Evolutionary conservation across 2,797 vertebrate species (phyloP).

Genomic region (Leuciscus waleckii): DNA sequence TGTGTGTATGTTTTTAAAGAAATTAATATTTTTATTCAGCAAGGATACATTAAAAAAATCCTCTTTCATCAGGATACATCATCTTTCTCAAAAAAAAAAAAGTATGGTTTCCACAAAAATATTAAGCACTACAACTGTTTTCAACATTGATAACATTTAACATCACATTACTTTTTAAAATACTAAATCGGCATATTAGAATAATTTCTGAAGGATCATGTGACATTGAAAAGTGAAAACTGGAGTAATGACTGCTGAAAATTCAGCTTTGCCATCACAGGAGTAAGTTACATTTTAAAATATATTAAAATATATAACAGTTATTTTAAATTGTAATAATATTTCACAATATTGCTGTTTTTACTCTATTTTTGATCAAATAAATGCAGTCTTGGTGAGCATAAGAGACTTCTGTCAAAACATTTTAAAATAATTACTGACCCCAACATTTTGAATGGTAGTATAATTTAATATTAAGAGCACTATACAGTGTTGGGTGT

Average conservation of each 20-base stretch:
- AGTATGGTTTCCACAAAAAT: too few species aligned
- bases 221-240: background rate
- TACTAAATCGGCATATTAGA: background rate
- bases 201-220: background rate
- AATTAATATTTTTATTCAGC: too few species aligned
- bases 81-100: too few species aligned
- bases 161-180: too few species aligned
- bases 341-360: background rate
- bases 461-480: background rate
- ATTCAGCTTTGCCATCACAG: background rate
- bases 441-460: background rate
- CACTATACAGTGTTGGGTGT: background rate
- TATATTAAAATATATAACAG: background rate
- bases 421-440: too few species aligned
- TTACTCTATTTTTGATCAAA: background rate
- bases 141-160: background rate
- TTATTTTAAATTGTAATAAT: background rate
- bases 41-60: too few species aligned
- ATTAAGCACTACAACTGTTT: too few species aligned
- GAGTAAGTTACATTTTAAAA: background rate
- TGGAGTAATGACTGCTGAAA: background rate
- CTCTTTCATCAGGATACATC: too few species aligned
- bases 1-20: too few species aligned
- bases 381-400: background rate
- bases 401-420: background rate